Evolutionary conservation across 2,797 vertebrate genomes (phyloP).

Genomic region (Limosa lapponica): DNA sequence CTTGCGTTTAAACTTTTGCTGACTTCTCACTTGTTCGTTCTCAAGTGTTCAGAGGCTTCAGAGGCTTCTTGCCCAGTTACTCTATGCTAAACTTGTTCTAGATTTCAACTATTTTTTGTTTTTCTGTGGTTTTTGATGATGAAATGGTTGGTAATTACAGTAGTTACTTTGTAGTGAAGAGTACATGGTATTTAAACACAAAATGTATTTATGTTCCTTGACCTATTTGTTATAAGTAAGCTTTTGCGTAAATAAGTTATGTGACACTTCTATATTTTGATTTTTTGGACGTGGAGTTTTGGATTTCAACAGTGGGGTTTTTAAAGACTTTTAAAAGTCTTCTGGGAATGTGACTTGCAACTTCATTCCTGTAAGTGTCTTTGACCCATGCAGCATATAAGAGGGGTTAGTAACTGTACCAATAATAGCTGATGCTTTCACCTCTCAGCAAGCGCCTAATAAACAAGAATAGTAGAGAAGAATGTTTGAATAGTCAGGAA

Average conservation of each 20-base stretch:
- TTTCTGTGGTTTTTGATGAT: background rate
- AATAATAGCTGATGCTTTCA: background rate
- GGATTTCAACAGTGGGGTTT: background rate
- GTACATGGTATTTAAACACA: background rate
- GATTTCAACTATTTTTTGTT: background rate
- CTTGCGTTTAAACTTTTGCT: background rate
- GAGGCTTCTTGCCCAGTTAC: background rate
- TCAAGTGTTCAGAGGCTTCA: background rate
- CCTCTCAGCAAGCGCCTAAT: background rate
- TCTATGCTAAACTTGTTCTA: background rate
- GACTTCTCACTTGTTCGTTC: background rate
- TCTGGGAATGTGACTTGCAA: background rate
- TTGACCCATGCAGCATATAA: background rate
- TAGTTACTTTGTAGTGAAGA: background rate
- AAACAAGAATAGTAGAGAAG: background rate
- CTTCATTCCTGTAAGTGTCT: background rate
- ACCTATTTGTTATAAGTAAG: background rate
- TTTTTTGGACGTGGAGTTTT: background rate
- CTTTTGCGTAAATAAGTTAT: fast-evolving
- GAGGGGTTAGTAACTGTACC: background rate
- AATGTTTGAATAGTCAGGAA: background rate
- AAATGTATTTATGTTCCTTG: background rate
- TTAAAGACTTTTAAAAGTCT: background rate
- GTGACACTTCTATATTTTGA: background rate
- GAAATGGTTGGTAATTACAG: background rate